Conservation (phyloP, 2,888 invertebrate genomes). For the Cosmopolites sordidus region DNA sequence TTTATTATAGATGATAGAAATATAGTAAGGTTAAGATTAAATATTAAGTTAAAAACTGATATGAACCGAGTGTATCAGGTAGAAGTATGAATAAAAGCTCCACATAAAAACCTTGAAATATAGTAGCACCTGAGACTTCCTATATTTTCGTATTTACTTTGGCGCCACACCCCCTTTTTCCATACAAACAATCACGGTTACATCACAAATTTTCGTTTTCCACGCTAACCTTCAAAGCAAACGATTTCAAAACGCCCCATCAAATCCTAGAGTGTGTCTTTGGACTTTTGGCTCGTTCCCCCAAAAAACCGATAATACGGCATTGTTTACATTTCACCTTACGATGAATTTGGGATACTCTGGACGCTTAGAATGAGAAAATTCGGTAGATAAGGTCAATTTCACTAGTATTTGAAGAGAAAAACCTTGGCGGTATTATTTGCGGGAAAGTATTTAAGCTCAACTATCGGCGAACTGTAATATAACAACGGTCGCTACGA, state of each 20-base stretch:
- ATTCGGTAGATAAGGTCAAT: too few relatives aligned
- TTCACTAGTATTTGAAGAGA: neutral
- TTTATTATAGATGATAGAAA: too few relatives aligned
- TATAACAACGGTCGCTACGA: slow-evolving; percentile 43
- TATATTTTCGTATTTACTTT: slow-evolving; percentile 6
- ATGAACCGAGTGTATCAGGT: too few relatives aligned
- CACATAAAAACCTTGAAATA: slow-evolving; percentile 5
- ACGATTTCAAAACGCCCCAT: slow-evolving; percentile 12
- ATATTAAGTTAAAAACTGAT: too few relatives aligned
- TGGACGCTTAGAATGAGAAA: slow-evolving; percentile 2
- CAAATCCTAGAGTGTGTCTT: slow-evolving; percentile 5
- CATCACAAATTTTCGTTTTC: slow-evolving; percentile 19
- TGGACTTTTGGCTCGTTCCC: slow-evolving; percentile 12
- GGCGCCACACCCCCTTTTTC: slow-evolving; percentile 35
- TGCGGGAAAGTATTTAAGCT: slow-evolving; percentile 17
- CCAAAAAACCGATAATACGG: slow-evolving; percentile 8
- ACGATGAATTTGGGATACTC: neutral
- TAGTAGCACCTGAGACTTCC: slow-evolving; percentile 3
- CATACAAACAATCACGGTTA: slow-evolving; percentile 22
- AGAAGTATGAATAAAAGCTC: slow-evolving; percentile 4
- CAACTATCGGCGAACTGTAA: slow-evolving; percentile 23
- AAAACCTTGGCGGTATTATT: slow-evolving; percentile 21
- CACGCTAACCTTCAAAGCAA: slow-evolving; percentile 19
- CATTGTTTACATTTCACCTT: slow-evolving; percentile 17
- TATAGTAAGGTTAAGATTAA: too few relatives aligned